Evolutionary conservation across 2,797 vertebrate genomes (phyloP), one percentile per base, ranked within the genome.

Genomic region (Philypnodon macrostomus): DNA sequence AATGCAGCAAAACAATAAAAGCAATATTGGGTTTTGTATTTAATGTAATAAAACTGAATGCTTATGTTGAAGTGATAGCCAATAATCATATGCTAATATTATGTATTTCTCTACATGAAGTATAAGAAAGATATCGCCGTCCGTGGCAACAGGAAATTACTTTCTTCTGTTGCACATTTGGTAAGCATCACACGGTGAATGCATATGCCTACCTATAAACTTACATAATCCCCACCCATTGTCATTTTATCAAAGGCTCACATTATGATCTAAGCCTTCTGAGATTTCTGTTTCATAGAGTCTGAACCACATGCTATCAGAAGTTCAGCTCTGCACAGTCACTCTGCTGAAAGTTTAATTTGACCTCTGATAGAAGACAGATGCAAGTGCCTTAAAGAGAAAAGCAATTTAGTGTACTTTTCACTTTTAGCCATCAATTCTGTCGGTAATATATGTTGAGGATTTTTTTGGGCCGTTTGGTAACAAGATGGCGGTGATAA

Each of bases 291-390:
- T 58, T 72, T 79, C 42, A 58, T 46, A 9, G 56, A 60, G 57
- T 49, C 50, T 56, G 42, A 14, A 38, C 57, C 67, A 40, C 55
- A 42, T 50, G 38, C 49, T 58, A 67, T 75, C 53, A 50, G 34
- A 63, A 37, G 57, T 24, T 30, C 41, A 17, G 15, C 34, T 2
- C 16, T 41, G 29, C 46, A 29, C 59, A 41, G 44, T 67, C 55
- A 33, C 44, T 53, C 38, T 27, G 46, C 42, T 66, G 58, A 77
- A 79, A 60, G 63, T 67, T 64, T 62, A 52, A 76, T 80, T 69
- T 36, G 49, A 48, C 49, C 9, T 0, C 60, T 69, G 60, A 72
- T 77, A 49, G 46, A 65, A 75, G 63, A 33, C 69, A 73, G 42
- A 48, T 73, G 69, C 27, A 54, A 34, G 16, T 21, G 14, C 14